phyloP scores from a whole-genome alignment of 2,797 vertebrate species.

The Sus cebifrons region DNA sequence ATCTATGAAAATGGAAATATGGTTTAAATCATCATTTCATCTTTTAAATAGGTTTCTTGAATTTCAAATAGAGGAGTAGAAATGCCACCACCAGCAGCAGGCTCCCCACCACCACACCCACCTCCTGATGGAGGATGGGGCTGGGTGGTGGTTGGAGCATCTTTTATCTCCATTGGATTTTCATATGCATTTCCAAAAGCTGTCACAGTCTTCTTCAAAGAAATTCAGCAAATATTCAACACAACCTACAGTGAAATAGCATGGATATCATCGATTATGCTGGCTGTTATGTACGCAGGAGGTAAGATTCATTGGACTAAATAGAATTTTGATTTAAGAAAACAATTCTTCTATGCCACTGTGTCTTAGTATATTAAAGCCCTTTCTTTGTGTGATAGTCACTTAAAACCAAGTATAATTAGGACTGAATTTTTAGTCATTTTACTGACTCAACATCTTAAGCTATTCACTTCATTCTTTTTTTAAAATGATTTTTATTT shows the following conservation, averaged over 20 bases:
- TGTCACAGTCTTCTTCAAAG: conserved; percentile 98
- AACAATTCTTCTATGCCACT: not conserved
- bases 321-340: not conserved
- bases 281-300: conserved; percentile 99
- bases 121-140: conserved; percentile 99
- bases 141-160: conserved; percentile 95
- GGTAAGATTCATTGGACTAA: conserved; percentile 90
- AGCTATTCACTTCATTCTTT: conserved; percentile 41
- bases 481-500: too few species aligned
- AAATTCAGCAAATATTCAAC: conserved; percentile 96
- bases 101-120: conserved; percentile 81
- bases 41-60: conserved; percentile 77
- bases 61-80: conserved; percentile 81
- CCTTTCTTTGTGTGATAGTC: not conserved
- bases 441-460: conserved; percentile 6
- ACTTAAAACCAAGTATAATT: conserved; percentile 26
- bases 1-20: not conserved
- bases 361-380: not conserved
- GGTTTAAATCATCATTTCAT: not conserved
- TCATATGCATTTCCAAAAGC: conserved; percentile 99
- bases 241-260: conserved; percentile 96
- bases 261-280: conserved; percentile 99
- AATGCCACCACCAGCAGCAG: conserved; percentile 92
- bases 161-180: conserved; percentile 99
- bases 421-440: conserved; percentile 10